Conservation (phyloP, 2,113 vertebrate genomes). For the Arenaria interpres region DNA sequence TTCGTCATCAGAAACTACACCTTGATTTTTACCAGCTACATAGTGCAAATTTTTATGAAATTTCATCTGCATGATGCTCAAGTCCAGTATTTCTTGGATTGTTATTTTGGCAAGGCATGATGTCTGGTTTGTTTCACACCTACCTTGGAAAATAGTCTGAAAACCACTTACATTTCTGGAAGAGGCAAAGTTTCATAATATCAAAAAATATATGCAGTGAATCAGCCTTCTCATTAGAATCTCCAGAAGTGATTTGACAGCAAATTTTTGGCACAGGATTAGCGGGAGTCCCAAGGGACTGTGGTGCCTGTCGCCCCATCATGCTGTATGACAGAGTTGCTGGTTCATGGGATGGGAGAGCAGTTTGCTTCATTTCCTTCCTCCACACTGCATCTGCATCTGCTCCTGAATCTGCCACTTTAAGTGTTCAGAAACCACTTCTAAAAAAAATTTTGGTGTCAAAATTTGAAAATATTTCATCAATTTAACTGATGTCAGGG, state of each 20-base stretch:
- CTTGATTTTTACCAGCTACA: not conserved
- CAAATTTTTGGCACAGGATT: not conserved
- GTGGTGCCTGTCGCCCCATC: not conserved
- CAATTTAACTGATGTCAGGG: not conserved
- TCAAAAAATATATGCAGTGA: not conserved
- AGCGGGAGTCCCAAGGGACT: not conserved
- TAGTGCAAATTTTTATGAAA: not conserved
- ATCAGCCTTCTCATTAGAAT: not conserved
- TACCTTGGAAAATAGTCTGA: not conserved
- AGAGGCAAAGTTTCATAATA: not conserved
- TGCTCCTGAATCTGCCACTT: not conserved
- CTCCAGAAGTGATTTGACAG: not conserved
- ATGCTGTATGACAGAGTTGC: not conserved
- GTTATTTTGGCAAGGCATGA: not conserved
- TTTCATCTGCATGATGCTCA: not conserved
- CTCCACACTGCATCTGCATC: not conserved
- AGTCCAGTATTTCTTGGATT: not conserved
- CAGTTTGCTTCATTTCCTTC: not conserved
- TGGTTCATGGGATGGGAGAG: not conserved
- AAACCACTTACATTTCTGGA: not conserved
- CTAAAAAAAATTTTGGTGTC: not conserved
- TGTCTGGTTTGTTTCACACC: not conserved
- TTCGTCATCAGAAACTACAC: not conserved
- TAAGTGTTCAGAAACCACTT: not conserved
- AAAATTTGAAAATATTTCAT: not conserved